Evolutionary conservation across 53 echinoderm and acorn worm species (phyloP).

Genomic region (Pentamera pediparva): DNA sequence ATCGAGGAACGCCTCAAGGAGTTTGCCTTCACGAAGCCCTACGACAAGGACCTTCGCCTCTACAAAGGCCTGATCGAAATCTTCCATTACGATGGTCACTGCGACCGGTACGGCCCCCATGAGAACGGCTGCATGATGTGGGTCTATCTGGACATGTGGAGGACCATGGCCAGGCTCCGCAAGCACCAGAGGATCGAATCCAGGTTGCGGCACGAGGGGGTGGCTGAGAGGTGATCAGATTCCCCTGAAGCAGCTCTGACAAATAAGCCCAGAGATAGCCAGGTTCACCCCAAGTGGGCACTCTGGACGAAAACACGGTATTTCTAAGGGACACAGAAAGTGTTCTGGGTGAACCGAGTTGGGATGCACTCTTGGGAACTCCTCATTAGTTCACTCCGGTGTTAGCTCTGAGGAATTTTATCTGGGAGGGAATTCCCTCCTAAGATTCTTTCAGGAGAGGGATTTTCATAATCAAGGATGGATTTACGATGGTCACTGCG

Average conservation of each 20-base stretch:
- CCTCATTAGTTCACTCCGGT: no score
- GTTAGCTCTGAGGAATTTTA: no score
- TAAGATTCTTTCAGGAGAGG: no score
- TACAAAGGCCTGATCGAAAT: slow-evolving; percentile 56
- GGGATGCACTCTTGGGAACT: background rate
- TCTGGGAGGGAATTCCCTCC: no score
- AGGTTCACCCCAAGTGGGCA: no score
- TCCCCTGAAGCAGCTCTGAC: no score
- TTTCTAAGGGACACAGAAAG: no score
- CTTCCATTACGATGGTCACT: slow-evolving; percentile 52
- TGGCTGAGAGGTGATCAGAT: background rate
- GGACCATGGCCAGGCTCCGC: slow-evolving; percentile 47
- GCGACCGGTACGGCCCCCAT: slow-evolving; percentile 15
- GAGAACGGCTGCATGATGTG: slow-evolving; percentile 84
- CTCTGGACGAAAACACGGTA: no score
- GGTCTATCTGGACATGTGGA: slow-evolving; percentile 73
- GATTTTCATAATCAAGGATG: no score
- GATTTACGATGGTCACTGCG: slow-evolving; percentile 58
- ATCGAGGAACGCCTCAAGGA: slow-evolving; percentile 47
- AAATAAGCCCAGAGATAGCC: no score
- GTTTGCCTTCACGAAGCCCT: slow-evolving; percentile 41
- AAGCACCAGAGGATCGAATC: slow-evolving; percentile 40
- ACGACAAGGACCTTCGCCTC: slow-evolving; percentile 56
- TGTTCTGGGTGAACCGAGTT: background rate
- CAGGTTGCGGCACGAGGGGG: background rate